Evolutionary conservation across 1,140 invertebrate species (phyloP), one percentile per base, ranked within the genome.

Genomic region (Caenorhabditis briggsae): DNA sequence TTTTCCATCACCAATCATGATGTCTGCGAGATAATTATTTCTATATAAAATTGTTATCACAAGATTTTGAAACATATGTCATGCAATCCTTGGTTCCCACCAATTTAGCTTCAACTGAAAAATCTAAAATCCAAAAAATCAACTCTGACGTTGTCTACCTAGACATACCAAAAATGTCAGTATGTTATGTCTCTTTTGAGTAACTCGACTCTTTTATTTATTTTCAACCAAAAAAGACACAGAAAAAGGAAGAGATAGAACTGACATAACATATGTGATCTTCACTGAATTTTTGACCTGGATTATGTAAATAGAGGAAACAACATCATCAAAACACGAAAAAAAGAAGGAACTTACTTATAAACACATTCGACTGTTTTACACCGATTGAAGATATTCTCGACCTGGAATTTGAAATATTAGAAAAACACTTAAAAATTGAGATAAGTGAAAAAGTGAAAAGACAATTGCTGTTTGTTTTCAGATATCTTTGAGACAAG

Each of bases 341-440:
- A 58, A 58, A 25, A 9, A 2, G 8, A 46, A 33, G 33, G 33
- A 18, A 74, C 65, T 74, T 9, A 74, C 65, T 18, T 74, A 74
- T 74, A 74, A n/a, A 74, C 65, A 25, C 65, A 74, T 74, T 74
- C 65, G 3, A 74, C 23, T 18, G 65, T 33, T 46, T 74, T 74
- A 25, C 65, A 74, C 2, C 65, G 65, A 74, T 74, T 74, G 65
- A 74, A 74, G 65, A 74, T 74, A 12, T 20, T 74, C 41, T 74
- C 65, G 20, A 74, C 65, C 65, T 74, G 65, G 9, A 74, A 58
- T 46, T 20, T 1, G 23, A 46, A 74, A 48, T n/a, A n/a, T 20
- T 25, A 33, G 33, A 64, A 64, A 64, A 23, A n/a, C n/a, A n/a
- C n/a, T n/a, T 18, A n/a, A 58, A 58, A 58, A 59, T n/a, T n/a